Evolutionary conservation across 2,888 invertebrate genomes (phyloP), one percentile per base, ranked within the genome.

Genomic region (Arge pagana): DNA sequence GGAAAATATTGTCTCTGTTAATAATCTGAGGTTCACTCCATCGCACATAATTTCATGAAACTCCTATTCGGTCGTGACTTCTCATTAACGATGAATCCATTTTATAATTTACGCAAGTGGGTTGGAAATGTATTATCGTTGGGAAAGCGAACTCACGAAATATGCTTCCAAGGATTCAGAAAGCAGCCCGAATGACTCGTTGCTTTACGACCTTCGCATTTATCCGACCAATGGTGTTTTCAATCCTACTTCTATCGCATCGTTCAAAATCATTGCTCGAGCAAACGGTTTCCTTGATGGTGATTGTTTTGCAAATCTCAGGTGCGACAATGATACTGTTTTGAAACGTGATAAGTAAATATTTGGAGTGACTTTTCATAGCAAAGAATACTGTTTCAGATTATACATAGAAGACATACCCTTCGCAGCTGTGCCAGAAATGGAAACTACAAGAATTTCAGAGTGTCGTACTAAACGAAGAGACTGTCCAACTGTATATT

Each of bases 351-450:
- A 40, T n/a, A n/a, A n/a, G n/a, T n/a, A 41, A 24, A 42, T 33
- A 19, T n/a, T 10, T 8, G 16, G 16, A 1, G 52, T 35, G 11
- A 52, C 36, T 33, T 11, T 28, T 21, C 16, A 26, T 41, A 42
- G 19, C 19, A 18, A 26, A 37, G 30, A 21, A 23, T 28, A 56
- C 48, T 50, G 39, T 48, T 59, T 31, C 52, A 77, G 77, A 54
- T 63, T 78, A 3, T 70, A 70, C 51, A 58, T 77, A 37, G 64
- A 69, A 48, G 72, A 78, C 51, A 64, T 78, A 45, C 78, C 78
- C 1, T 51, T 68, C 21, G 61, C 57, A 5, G 68, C 76, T 37
- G 53, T 78, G 23, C 31, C 61, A 6, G 54, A 65, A 16, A 57
- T 60, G 18, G 45, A 57, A 30, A 35, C 62, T 33, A 59, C 66